Percentiles rank a stretch among this genome's conserved stretches.
Conservation (phyloP, 1,140 invertebrate species). For the Penaeus chinensis region DNA sequence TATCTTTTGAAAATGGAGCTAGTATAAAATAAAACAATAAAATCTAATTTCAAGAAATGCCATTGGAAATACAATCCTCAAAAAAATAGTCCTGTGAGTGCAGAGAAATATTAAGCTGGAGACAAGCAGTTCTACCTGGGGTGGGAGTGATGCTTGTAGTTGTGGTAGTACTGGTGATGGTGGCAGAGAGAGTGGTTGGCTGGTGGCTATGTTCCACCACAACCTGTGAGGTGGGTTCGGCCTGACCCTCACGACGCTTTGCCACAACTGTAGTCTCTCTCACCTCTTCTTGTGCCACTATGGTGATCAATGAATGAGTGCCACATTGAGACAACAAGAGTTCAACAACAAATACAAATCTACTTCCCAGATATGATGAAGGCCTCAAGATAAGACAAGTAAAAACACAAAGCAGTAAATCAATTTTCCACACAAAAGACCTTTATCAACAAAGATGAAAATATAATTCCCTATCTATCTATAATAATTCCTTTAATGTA, state of each 20-base stretch:
- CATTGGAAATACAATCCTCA: constrained; percentile 36
- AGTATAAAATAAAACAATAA: no score
- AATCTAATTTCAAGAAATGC: no score
- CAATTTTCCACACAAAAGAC: no score
- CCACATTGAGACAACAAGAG: constrained; percentile 32
- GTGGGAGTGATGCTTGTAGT: constrained; percentile 34
- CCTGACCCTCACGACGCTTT: constrained; percentile 39
- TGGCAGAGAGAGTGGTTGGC: constrained; percentile 27
- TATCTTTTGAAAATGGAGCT: background rate
- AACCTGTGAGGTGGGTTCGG: constrained; percentile 51
- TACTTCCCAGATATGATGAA: no score
- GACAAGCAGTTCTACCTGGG: constrained; percentile 49
- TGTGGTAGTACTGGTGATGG: constrained; percentile 45
- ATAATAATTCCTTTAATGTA: no score
- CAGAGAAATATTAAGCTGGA: constrained; percentile 22
- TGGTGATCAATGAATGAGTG: constrained; percentile 28
- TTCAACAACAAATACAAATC: no score
- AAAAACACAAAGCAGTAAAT: background rate
- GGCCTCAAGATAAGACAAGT: background rate
- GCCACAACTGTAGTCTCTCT: constrained; percentile 47
- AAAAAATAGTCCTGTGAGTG: background rate
- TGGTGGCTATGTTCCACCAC: constrained; percentile 43
- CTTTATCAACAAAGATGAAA: no score
- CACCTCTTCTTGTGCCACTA: constrained; percentile 51
- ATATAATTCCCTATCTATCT: no score